These are phyloP conservation scores for Leucophora obtusa DNA, from an alignment of 2,888 invertebrate species.

Conservation along the genomic window DNA sequence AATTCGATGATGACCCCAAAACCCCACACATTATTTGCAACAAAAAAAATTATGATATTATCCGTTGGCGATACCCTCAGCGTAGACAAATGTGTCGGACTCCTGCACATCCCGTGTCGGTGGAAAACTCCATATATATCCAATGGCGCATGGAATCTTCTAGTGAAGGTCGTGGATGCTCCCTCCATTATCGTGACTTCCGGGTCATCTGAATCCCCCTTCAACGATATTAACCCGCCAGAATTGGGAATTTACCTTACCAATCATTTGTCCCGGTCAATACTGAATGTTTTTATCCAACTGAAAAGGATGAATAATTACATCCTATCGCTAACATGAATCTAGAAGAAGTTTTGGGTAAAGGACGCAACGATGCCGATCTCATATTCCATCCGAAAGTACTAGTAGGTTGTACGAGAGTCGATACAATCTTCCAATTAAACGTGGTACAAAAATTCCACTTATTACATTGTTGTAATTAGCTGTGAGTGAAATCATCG, in stretches of 20 bases:
- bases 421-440: slow-evolving; percentile 87
- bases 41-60: slow-evolving; percentile 82
- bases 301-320: slow-evolving; percentile 75
- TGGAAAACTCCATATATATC: slow-evolving; percentile 75
- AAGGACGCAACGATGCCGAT: slow-evolving; percentile 69
- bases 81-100: slow-evolving; percentile 89
- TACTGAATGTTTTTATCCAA: slow-evolving; percentile 74
- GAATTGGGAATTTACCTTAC: slow-evolving; percentile 80
- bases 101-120: slow-evolving; percentile 89
- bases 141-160: slow-evolving; percentile 78
- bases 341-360: slow-evolving; percentile 67
- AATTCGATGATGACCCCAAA: too few relatives aligned
- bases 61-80: slow-evolving; percentile 95
- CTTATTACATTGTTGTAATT: slow-evolving; percentile 81
- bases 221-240: slow-evolving; percentile 81
- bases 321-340: slow-evolving; percentile 71
- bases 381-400: slow-evolving; percentile 81
- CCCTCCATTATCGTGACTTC: slow-evolving; percentile 79
- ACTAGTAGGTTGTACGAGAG: slow-evolving; percentile 86
- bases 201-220: slow-evolving; percentile 84
- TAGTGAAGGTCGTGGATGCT: slow-evolving; percentile 75
- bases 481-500: slow-evolving; percentile 82
- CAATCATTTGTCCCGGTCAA: slow-evolving; percentile 76
- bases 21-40: too few relatives aligned
- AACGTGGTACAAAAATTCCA: slow-evolving; percentile 84